Evolutionary conservation across 2,113 vertebrate genomes (phyloP), one percentile per base, ranked within the genome.

Genomic region (Pseudorhombus dupliciocellatus): DNA sequence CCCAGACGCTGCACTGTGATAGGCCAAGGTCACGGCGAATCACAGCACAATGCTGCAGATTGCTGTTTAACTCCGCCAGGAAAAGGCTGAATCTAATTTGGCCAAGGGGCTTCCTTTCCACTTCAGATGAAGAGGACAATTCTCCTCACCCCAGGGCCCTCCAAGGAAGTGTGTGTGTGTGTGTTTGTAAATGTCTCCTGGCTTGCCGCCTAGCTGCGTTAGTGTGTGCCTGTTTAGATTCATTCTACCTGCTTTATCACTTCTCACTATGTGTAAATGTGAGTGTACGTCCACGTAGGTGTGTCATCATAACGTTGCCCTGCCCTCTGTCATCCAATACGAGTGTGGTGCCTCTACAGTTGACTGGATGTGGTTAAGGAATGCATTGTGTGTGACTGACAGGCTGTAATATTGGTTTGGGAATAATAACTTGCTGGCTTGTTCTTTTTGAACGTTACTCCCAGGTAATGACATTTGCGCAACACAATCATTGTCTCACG

Each of bases 1-100:
- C 75, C 76, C 66, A 82, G 82, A 80, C 83, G 24, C 80, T 62
- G 68, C 34, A 31, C 77, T 69, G 75, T 77, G 88, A 91, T 90
- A 84, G 87, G 83, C 87, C 90, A 85, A 88, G 90, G 90, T 89
- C 91, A 90, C 18, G 44, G 84, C 52, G 34, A 89, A 86, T 90
- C 87, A 79, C 58, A 24, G 34, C 28, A 11, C 84, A 73, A 69
- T 10, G 63, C 79, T 34, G 42, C 85, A 84, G 85, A 91, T 86
- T 89, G 88, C 86, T 88, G 86, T 84, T 88, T 78, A 85, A 89
- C 73, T 89, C 81, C 37, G 61, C 79, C 83, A 85, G 87, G 87
- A 90, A 87, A 80, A 28, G 24, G 63, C 56, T 20, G 70, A 73
- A 90, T 90, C 85, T 89, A 86, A 90, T 90, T 90, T 90, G 75